phyloP scores from a whole-genome alignment of 2,797 vertebrate genomes.

The Scolopax rusticola region DNA sequence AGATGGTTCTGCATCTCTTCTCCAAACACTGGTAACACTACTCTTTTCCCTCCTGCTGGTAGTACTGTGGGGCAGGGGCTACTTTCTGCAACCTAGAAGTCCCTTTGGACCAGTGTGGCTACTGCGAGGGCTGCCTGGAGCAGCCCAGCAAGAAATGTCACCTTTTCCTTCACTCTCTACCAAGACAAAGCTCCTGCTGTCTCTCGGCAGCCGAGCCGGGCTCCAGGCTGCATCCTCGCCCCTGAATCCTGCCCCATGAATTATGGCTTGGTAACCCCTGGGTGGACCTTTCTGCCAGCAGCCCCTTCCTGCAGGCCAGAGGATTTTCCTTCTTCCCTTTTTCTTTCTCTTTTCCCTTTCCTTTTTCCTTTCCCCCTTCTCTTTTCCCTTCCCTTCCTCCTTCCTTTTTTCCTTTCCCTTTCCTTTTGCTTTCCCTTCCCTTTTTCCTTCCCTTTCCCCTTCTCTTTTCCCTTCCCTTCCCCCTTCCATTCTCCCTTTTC shows the following conservation, averaged over 20 bases:
- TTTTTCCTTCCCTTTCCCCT: too few species aligned
- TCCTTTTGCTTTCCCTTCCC: too few species aligned
- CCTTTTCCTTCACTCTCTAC: neutral
- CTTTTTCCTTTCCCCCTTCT: too few species aligned
- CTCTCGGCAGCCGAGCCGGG: rapidly evolving
- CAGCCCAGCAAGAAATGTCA: neutral
- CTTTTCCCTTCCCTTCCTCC: too few species aligned
- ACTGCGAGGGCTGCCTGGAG: neutral
- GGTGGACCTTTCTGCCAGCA: neutral
- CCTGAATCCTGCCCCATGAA: neutral
- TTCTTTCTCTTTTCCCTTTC: too few species aligned
- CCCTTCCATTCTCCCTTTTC: too few species aligned
- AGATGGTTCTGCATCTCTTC: neutral
- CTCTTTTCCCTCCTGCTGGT: neutral
- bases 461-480: too few species aligned
- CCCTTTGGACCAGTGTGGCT: neutral
- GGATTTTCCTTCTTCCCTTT: neutral
- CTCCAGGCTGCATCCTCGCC: neutral
- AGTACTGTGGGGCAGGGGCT: neutral
- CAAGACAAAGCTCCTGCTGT: neutral
- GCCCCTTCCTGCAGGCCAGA: neutral
- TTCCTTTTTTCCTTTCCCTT: too few species aligned
- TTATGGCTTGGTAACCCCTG: neutral
- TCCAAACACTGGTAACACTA: rapidly evolving
- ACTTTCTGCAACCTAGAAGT: neutral